These are phyloP conservation scores for Boleophthalmus pectinirostris DNA, from an alignment of 2,113 vertebrate genomes.

Conservation along the genomic window DNA sequence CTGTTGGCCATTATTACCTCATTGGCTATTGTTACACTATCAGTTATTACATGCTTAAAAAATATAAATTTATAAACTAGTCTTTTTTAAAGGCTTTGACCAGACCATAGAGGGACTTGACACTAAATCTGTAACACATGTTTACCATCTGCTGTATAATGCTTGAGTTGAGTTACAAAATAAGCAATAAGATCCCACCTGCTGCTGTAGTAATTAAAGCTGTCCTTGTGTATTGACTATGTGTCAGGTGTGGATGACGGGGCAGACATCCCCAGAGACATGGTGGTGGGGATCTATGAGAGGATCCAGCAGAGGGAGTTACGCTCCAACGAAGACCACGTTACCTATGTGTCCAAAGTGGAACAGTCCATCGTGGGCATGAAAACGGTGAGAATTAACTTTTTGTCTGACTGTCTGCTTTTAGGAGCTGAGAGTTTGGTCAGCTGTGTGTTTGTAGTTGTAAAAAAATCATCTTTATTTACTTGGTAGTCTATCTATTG, in stretches of 20 bases:
- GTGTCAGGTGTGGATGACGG: constrained; percentile 92
- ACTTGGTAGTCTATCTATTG: neutral
- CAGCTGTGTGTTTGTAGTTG: neutral
- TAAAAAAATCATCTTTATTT: neutral
- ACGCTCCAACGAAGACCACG: constrained; percentile 97
- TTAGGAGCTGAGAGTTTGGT: neutral
- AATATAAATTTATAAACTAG: too few relatives aligned
- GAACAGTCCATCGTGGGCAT: constrained; percentile 98
- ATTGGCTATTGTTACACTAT: too few relatives aligned
- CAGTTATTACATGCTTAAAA: too few relatives aligned
- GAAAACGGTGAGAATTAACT: constrained; percentile 88
- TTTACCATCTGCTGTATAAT: neutral
- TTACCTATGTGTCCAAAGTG: constrained; percentile 98
- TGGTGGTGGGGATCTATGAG: constrained; percentile 98
- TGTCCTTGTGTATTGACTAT: neutral
- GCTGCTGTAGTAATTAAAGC: neutral
- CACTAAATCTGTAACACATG: neutral
- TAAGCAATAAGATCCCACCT: neutral
- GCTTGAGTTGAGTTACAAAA: neutral
- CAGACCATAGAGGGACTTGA: neutral
- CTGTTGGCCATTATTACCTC: too few relatives aligned
- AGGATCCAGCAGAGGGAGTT: constrained; percentile 95
- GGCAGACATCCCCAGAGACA: constrained; percentile 94
- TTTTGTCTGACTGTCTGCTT: constrained; percentile 6
- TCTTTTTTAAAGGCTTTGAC: neutral